These are phyloP conservation scores for Phorcus lineatus DNA, from an alignment of 2,888 invertebrate genomes.

Conservation along the genomic window DNA sequence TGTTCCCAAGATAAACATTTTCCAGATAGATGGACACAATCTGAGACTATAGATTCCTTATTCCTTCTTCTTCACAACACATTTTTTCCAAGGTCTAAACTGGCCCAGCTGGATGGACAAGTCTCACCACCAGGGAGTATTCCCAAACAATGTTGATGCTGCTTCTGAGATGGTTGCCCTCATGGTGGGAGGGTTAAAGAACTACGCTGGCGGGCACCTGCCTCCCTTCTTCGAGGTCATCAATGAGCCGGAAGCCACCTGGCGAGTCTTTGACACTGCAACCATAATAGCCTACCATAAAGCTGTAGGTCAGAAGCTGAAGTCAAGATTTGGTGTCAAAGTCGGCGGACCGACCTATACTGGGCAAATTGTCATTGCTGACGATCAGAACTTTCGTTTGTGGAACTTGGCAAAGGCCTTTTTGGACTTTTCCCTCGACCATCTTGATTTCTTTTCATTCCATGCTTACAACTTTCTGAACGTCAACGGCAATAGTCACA, in stretches of 20 bases:
- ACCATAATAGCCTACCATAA: neutral
- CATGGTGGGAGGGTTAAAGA: neutral
- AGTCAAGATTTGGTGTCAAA: neutral
- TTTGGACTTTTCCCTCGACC: neutral
- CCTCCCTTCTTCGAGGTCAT: neutral
- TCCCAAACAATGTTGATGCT: neutral
- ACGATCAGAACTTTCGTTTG: neutral
- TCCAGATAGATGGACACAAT: no score
- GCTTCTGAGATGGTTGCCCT: neutral
- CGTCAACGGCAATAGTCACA: neutral
- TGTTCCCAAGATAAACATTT: no score
- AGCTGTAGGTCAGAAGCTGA: neutral
- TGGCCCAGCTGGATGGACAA: conserved; percentile 4
- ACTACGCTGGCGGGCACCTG: neutral
- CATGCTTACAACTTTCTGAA: neutral
- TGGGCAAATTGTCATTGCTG: neutral
- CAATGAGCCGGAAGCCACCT: neutral
- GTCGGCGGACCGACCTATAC: neutral
- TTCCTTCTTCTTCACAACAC: no score
- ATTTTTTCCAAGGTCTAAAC: neutral
- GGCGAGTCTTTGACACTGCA: neutral
- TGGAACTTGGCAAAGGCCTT: neutral
- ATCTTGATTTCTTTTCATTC: neutral
- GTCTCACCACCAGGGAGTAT: neutral
- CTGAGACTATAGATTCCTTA: no score